These are phyloP conservation scores for Tetragonula clypearis DNA, from an alignment of 1,140 invertebrate genomes.

Conservation along the genomic window DNA sequence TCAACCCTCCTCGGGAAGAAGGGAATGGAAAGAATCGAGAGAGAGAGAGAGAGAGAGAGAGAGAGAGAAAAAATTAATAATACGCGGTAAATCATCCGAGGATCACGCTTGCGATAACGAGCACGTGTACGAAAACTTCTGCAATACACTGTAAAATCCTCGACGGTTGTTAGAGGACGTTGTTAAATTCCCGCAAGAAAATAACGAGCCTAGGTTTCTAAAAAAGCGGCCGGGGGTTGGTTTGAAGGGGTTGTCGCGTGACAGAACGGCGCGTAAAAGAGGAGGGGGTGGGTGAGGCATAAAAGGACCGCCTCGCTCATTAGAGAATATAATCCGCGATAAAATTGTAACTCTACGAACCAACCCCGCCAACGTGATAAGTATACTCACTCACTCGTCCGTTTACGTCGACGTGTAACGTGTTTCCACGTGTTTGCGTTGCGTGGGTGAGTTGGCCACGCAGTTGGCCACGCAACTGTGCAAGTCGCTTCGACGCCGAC, in stretches of 20 bases:
- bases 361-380: conserved; percentile 25
- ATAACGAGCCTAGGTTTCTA: conserved; percentile 17
- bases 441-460: neutral
- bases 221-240: neutral
- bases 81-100: neutral
- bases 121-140: neutral
- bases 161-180: neutral
- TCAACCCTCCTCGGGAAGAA: neutral
- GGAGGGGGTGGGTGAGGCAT: neutral
- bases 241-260: conserved; percentile 41
- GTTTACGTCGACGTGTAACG: neutral
- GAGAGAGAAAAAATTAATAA: neutral
- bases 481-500: conserved; percentile 16
- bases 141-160: neutral
- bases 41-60: too few relatives aligned
- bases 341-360: conserved; percentile 25
- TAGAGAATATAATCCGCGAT: conserved; percentile 49
- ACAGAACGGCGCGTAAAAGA: conserved; percentile 30
- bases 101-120: neutral
- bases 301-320: conserved; percentile 32
- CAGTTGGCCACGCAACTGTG: conserved; percentile 16
- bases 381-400: neutral
- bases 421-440: neutral
- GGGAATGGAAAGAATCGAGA: neutral
- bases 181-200: conserved; percentile 19